Conservation (phyloP, 2,888 invertebrate species). For the Spisula subtruncata region DNA sequence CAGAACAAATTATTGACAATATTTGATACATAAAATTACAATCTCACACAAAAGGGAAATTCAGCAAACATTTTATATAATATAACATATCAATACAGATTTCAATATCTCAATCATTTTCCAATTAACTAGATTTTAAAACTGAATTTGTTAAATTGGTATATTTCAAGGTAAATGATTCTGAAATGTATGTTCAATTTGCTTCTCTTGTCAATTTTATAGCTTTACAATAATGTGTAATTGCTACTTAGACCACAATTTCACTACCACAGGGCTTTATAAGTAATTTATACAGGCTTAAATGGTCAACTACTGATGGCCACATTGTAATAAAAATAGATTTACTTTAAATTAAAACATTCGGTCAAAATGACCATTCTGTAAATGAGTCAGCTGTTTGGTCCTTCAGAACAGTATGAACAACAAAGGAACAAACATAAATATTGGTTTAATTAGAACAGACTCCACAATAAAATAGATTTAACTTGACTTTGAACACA, state of each 20-base stretch:
- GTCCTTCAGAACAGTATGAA: no score
- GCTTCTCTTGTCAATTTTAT: not conserved
- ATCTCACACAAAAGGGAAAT: not conserved
- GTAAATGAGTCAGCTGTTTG: not conserved
- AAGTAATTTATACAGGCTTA: conserved; percentile 37
- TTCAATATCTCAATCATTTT: not conserved
- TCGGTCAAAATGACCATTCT: conserved; percentile 28
- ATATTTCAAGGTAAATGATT: not conserved
- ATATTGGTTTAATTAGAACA: no score
- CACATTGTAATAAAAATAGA: conserved; percentile 25
- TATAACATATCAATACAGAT: not conserved
- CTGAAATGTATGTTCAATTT: conserved; percentile 8
- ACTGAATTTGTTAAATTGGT: not conserved
- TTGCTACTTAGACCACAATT: not conserved
- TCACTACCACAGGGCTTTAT: conserved; percentile 18
- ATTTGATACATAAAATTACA: not conserved
- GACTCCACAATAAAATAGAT: no score
- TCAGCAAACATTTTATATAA: not conserved
- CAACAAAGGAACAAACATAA: not conserved
- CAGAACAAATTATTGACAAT: not conserved
- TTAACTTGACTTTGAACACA: no score
- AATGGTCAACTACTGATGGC: conserved; percentile 28
- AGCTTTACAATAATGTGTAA: not conserved
- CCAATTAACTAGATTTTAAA: not conserved
- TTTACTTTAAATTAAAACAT: not conserved